These are phyloP conservation scores for Drosophila subpulchrella DNA, from an alignment of 1,140 invertebrate species.

Conservation along the genomic window DNA sequence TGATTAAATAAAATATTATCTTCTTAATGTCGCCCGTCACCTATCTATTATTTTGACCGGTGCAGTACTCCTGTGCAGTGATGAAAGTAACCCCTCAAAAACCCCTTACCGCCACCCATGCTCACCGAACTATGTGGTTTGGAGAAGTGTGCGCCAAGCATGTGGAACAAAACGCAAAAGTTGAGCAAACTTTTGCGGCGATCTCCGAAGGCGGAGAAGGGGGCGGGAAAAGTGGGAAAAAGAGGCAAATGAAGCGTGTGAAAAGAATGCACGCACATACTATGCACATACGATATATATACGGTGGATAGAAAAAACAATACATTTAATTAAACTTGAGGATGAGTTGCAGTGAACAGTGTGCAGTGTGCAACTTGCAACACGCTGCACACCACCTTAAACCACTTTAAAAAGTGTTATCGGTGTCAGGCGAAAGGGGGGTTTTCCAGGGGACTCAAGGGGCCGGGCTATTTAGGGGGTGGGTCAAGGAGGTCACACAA, in stretches of 20 bases:
- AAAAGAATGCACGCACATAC: conserved; percentile 48
- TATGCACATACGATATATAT: conserved; percentile 5
- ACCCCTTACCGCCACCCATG: no score
- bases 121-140: conserved; percentile 46
- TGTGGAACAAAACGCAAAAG: conserved; percentile 80
- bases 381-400: conserved; percentile 48
- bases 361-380: conserved; percentile 46
- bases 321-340: conserved; percentile 82
- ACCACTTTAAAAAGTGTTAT: conserved; percentile 75
- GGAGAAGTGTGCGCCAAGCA: conserved; percentile 69
- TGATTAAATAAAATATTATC: no score
- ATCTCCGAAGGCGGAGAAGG: conserved; percentile 45
- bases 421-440: conserved; percentile 11
- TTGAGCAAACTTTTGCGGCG: conserved; percentile 77
- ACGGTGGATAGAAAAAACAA: conserved; percentile 64
- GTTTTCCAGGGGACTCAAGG: not conserved
- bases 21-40: not conserved
- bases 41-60: conserved; percentile 9
- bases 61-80: not conserved
- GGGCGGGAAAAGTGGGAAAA: not conserved
- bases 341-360: conserved; percentile 56
- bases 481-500: conserved; percentile 2
- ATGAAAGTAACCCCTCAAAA: not conserved
- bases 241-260: conserved; percentile 70
- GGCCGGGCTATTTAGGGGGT: not conserved